These are phyloP conservation scores for Elephantulus edwardii DNA, from an alignment of 2,113 vertebrate species.

Conservation along the genomic window DNA sequence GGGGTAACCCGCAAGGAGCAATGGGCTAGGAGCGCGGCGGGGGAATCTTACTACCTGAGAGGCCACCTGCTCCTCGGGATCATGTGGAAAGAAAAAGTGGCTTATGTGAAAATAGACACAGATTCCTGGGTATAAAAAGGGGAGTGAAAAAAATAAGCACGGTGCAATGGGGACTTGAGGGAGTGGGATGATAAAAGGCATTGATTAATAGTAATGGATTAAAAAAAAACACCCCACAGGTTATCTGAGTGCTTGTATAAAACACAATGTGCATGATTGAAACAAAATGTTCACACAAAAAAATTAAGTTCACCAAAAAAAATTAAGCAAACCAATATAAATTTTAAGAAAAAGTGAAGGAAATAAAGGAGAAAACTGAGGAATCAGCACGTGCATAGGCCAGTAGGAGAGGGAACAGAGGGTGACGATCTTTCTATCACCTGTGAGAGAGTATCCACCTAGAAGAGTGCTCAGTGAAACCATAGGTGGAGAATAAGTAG, in stretches of 20 bases:
- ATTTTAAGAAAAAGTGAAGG: too few relatives aligned
- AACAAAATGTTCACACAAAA: too few relatives aligned
- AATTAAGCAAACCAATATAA: too few relatives aligned
- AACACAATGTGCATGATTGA: too few relatives aligned
- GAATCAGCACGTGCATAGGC: neutral
- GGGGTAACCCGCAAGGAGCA: neutral
- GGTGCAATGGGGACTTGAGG: too few relatives aligned
- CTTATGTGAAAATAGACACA: neutral
- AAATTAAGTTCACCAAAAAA: too few relatives aligned
- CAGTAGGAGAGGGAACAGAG: neutral
- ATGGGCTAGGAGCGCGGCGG: neutral
- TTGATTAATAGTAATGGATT: too few relatives aligned
- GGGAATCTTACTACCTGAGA: neutral
- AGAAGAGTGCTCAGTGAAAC: neutral
- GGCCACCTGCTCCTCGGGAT: neutral
- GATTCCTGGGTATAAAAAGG: neutral
- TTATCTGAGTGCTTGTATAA: too few relatives aligned
- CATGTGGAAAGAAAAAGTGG: neutral
- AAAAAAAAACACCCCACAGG: too few relatives aligned
- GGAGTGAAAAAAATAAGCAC: too few relatives aligned
- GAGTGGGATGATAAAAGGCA: too few relatives aligned
- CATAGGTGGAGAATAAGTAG: neutral
- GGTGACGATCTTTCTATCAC: neutral
- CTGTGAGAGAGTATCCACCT: neutral
- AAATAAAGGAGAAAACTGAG: too few relatives aligned